Percentiles rank a stretch among this genome's conserved stretches.
Evolutionary conservation across 2,797 vertebrate genomes (phyloP).

Genomic region (Myiotriccus ornatus): DNA sequence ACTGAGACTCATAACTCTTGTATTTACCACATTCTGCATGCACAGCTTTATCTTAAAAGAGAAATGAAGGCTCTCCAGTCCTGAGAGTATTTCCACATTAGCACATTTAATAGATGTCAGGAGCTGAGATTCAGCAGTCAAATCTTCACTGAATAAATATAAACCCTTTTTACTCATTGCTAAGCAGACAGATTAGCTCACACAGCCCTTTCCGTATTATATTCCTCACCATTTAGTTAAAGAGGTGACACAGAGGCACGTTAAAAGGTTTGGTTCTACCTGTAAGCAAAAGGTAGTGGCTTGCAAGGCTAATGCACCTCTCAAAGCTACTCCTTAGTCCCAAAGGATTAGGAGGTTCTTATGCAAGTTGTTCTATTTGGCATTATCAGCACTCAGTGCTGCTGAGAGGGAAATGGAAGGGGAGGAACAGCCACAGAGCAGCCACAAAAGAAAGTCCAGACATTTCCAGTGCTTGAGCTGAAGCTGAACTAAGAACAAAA

Average conservation of each 20-base stretch:
- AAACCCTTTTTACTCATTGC: not conserved
- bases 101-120: not conserved
- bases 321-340: not conserved
- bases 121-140: not conserved
- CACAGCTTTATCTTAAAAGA: not conserved
- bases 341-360: not conserved
- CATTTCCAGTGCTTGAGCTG: not conserved
- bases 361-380: not conserved
- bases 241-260: not conserved
- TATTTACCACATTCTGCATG: not conserved
- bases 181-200: not conserved
- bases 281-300: not conserved
- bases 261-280: not conserved
- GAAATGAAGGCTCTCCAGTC: not conserved
- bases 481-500: not conserved
- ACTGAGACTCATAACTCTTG: not conserved
- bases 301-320: not conserved
- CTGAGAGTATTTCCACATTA: conserved; percentile 48
- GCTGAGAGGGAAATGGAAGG: not conserved
- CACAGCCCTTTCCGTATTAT: not conserved
- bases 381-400: not conserved
- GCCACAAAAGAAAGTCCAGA: not conserved
- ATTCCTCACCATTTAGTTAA: not conserved
- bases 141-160: conserved; percentile 4
- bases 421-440: not conserved